Evolutionary conservation across 2,113 vertebrate genomes (phyloP).

Genomic region (Siphamia tubifer): DNA sequence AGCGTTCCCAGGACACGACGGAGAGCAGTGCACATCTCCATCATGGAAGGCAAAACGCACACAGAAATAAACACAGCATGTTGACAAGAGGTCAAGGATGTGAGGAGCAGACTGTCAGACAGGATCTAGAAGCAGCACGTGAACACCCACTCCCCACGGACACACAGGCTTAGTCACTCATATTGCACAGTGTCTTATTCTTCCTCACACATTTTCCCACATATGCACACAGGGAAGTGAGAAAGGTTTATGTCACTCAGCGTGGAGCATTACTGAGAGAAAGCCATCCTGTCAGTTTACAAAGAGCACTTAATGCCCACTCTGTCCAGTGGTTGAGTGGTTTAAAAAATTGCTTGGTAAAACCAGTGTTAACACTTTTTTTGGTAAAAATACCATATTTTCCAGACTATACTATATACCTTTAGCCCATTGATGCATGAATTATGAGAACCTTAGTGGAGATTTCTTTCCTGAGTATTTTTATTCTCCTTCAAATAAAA

Average conservation of each 20-base stretch:
- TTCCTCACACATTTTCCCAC: background rate
- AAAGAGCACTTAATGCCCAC: conserved; percentile 52
- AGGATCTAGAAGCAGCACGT: background rate
- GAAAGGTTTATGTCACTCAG: background rate
- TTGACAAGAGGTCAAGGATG: background rate
- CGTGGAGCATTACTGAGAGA: conserved; percentile 25
- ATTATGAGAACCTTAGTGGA: too few species aligned
- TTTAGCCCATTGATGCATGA: too few species aligned
- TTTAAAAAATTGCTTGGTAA: conserved; percentile 29
- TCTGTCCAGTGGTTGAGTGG: conserved; percentile 29
- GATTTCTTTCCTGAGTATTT: too few species aligned
- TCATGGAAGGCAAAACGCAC: conserved; percentile 92
- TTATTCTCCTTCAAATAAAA: too few species aligned
- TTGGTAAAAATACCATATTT: too few species aligned
- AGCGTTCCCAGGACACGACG: conserved; percentile 91
- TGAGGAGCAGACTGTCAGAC: background rate
- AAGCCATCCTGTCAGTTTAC: conserved; percentile 44
- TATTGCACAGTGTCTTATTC: too few species aligned
- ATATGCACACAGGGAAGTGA: background rate
- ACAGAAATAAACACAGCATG: background rate
- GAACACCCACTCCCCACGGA: background rate
- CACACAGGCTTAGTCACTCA: too few species aligned
- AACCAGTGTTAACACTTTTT: too few species aligned
- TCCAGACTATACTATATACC: too few species aligned
- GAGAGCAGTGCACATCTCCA: conserved; percentile 97